These are phyloP conservation scores for Ichneumoninae sp. DNA, from an alignment of 2,888 invertebrate genomes.

Conservation along the genomic window DNA sequence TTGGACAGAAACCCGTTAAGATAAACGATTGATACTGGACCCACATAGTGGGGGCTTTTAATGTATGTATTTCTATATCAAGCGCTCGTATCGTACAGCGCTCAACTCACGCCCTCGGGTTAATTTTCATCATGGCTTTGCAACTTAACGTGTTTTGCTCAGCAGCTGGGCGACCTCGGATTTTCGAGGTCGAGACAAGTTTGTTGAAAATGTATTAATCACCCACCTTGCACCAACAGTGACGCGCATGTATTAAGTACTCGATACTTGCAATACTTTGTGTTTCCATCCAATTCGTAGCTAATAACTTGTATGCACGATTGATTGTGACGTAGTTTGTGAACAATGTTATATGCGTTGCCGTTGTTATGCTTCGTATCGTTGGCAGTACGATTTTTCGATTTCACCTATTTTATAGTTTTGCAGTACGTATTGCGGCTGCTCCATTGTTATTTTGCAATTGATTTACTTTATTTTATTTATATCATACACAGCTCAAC, in stretches of 20 bases:
- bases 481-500: not conserved
- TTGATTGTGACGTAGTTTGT: constrained; percentile 24
- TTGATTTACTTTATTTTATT: not conserved
- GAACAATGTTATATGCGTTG: constrained; percentile 3
- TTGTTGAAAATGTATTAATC: constrained; percentile 52
- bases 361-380: not conserved
- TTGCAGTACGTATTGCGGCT: not conserved
- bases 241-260: constrained; percentile 42
- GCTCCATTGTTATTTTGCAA: not conserved
- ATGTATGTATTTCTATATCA: constrained; percentile 30
- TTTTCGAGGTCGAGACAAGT: constrained; percentile 57
- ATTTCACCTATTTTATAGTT: not conserved
- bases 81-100: constrained; percentile 17
- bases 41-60: constrained; percentile 4
- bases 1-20: constrained; percentile 11
- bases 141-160: constrained; percentile 46
- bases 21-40: constrained; percentile 49
- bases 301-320: constrained; percentile 20
- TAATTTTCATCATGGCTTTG: constrained; percentile 58
- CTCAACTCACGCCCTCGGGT: constrained; percentile 40
- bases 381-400: not conserved
- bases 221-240: constrained; percentile 45
- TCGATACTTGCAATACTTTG: constrained; percentile 16
- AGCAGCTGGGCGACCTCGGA: constrained; percentile 41
- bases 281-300: constrained; percentile 7